These are phyloP conservation scores for Cerastoderma edule DNA, from an alignment of 2,888 invertebrate species.

Conservation along the genomic window DNA sequence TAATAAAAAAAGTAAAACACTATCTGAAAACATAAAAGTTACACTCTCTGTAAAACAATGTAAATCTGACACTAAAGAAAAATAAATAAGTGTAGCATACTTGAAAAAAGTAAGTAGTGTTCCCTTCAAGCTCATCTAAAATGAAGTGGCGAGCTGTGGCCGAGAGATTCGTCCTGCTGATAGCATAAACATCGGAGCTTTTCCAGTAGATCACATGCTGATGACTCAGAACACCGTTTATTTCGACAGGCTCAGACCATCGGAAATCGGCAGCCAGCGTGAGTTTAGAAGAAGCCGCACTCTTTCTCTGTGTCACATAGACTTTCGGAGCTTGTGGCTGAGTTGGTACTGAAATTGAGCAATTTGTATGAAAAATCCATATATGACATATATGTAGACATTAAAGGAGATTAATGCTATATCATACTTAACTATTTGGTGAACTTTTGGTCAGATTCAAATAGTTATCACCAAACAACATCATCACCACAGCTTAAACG, in stretches of 20 bases:
- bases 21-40: not conserved
- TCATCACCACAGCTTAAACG: too few species aligned
- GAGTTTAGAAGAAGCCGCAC: conserved; percentile 67
- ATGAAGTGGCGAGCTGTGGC: conserved; percentile 73
- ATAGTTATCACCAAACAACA: too few species aligned
- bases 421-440: too few species aligned
- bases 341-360: conserved; percentile 89
- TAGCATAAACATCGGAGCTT: conserved; percentile 43
- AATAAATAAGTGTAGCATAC: conserved; percentile 33
- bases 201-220: conserved; percentile 86
- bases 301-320: conserved; percentile 87
- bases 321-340: conserved; percentile 90
- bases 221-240: conserved; percentile 90
- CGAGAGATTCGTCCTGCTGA: conserved; percentile 51
- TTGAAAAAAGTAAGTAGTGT: conserved; percentile 76
- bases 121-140: conserved; percentile 65
- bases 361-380: conserved; percentile 7
- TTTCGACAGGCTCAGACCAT: conserved; percentile 91
- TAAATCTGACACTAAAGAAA: too few species aligned
- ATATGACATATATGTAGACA: too few species aligned
- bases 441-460: too few species aligned
- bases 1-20: not conserved
- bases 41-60: too few species aligned
- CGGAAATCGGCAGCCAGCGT: conserved; percentile 88
- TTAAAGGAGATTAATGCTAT: too few species aligned